These are phyloP conservation scores for Torymus tubicola DNA, from an alignment of 2,888 invertebrate genomes.

Conservation along the genomic window DNA sequence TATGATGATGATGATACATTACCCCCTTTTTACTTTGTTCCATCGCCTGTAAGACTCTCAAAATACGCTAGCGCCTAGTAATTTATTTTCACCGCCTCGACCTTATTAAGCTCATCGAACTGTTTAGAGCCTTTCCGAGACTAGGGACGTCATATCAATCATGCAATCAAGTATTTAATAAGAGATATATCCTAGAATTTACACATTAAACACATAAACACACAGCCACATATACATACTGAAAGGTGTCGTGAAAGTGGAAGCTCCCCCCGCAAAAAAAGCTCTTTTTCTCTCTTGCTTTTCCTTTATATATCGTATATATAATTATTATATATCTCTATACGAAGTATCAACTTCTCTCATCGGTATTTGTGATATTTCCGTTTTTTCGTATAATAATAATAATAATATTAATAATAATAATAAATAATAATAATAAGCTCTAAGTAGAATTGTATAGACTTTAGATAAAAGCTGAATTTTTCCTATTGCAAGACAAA, in stretches of 20 bases:
- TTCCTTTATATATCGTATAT: conserved; percentile 21
- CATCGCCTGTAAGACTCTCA: conserved; percentile 71
- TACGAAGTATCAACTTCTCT: conserved; percentile 19
- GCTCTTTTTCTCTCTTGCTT: conserved; percentile 55
- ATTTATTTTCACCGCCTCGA: conserved; percentile 71
- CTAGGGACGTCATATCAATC: conserved; percentile 73
- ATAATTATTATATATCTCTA: conserved; percentile 20
- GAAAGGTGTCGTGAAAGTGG: conserved; percentile 35
- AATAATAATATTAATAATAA: no score
- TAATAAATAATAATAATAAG: background rate
- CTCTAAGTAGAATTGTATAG: conserved; percentile 18
- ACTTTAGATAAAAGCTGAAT: background rate
- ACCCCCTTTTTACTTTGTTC: conserved; percentile 66
- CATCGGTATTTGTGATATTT: conserved; percentile 24
- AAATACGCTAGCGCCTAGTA: conserved; percentile 71
- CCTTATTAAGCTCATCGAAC: conserved; percentile 64
- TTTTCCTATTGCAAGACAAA: conserved; percentile 14
- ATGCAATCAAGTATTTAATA: conserved; percentile 71
- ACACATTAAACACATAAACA: background rate
- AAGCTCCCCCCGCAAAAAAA: conserved; percentile 14
- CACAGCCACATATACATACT: background rate
- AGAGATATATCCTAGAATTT: conserved; percentile 54
- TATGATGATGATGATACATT: conserved; percentile 33
- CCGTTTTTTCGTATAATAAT: conserved; percentile 2
- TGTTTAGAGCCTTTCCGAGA: conserved; percentile 57